phyloP scores from a whole-genome alignment of 2,888 invertebrate genomes.

The Lapara coniferarum region DNA sequence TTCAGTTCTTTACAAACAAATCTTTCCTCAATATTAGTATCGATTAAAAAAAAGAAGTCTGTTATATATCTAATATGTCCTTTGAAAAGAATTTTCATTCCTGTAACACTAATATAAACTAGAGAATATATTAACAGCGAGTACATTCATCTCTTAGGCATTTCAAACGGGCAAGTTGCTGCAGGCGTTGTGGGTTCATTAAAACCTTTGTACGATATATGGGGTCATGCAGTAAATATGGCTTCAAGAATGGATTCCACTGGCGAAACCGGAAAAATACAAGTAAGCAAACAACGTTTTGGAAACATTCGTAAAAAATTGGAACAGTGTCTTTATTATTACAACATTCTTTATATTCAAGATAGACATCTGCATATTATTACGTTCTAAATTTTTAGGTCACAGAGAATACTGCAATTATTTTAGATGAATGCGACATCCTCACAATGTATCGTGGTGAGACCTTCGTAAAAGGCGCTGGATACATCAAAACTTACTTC shows the following conservation, averaged over 20 bases:
- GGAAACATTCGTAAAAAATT: background rate
- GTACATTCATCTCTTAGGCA: slow-evolving; percentile 82
- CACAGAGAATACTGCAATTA: slow-evolving; percentile 88
- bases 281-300: slow-evolving; percentile 73
- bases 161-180: slow-evolving; percentile 95
- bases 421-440: slow-evolving; percentile 87
- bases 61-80: too few relatives aligned
- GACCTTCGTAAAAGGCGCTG: slow-evolving; percentile 89
- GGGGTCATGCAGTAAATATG: slow-evolving; percentile 98
- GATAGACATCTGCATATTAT: too few relatives aligned
- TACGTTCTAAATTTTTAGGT: slow-evolving; percentile 66
- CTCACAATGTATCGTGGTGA: slow-evolving; percentile 87
- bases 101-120: background rate
- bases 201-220: slow-evolving; percentile 97
- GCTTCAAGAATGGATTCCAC: slow-evolving; percentile 98
- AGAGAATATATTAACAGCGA: background rate
- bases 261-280: slow-evolving; percentile 90
- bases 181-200: slow-evolving; percentile 97
- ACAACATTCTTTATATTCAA: too few relatives aligned
- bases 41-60: too few relatives aligned
- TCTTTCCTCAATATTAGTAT: too few relatives aligned
- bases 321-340: too few relatives aligned
- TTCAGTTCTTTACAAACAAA: too few relatives aligned
- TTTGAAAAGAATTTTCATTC: background rate
- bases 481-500: slow-evolving; percentile 88